Evolutionary conservation across 2,797 vertebrate genomes (phyloP).

Genomic region (Iguana delicatissima): DNA sequence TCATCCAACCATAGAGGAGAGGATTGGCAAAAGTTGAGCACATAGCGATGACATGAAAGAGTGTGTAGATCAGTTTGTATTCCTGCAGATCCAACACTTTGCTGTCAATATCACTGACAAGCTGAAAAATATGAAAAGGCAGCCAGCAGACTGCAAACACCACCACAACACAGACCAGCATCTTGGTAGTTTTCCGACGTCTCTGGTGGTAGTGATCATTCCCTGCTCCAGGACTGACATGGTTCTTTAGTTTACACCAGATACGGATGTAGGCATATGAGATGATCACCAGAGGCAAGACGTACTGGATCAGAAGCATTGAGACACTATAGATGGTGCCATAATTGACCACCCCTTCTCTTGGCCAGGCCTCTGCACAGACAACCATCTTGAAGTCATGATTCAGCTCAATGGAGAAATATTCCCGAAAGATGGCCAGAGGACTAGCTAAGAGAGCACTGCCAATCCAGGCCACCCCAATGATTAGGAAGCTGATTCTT

Average conservation of each 20-base stretch:
- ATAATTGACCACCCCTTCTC: conserved; percentile 82
- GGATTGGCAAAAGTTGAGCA: conserved; percentile 96
- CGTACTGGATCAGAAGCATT: conserved; percentile 90
- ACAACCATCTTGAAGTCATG: conserved; percentile 87
- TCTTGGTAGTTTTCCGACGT: conserved; percentile 92
- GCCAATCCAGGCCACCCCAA: conserved; percentile 89
- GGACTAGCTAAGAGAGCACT: conserved; percentile 94
- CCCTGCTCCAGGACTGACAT: conserved; percentile 79
- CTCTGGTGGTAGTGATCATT: conserved; percentile 84
- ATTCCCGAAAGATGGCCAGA: conserved; percentile 94
- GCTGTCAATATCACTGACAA: conserved; percentile 92
- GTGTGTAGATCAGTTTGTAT: conserved; percentile 93
- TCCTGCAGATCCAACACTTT: conserved; percentile 88
- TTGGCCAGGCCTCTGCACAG: conserved; percentile 94
- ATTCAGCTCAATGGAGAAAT: conserved; percentile 86
- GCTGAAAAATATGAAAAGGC: conserved; percentile 93
- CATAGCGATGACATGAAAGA: conserved; percentile 94
- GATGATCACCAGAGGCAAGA: conserved; percentile 90
- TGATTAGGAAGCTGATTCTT: conserved; percentile 87
- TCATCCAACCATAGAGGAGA: conserved; percentile 98
- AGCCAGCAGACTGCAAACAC: conserved; percentile 95
- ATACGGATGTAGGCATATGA: conserved; percentile 90
- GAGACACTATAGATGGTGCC: conserved; percentile 91
- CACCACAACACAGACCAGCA: conserved; percentile 93
- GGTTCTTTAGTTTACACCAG: conserved; percentile 91